A percentile compares a stretch with the other conserved stretches of the same genome.
phyloP scores from a whole-genome alignment of 2,888 invertebrate genomes.

The Xanthorhoe spadicearia region DNA sequence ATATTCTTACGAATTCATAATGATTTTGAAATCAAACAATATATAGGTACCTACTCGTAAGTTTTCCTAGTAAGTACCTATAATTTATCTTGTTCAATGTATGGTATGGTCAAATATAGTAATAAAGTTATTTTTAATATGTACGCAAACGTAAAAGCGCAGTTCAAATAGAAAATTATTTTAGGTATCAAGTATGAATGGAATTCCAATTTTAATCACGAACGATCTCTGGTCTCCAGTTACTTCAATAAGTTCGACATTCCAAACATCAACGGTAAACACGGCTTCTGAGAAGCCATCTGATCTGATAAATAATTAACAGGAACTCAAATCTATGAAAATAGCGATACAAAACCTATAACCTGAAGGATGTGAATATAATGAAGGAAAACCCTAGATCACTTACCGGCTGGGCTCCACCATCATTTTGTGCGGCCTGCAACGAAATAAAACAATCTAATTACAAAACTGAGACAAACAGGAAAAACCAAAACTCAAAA shows the following conservation, averaged over 20 bases:
- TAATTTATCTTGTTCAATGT: too few species aligned
- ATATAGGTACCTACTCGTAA: too few species aligned
- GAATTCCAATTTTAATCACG: background rate
- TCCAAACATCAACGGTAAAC: background rate
- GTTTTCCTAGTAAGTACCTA: too few species aligned
- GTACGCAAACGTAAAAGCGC: background rate
- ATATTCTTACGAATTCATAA: too few species aligned
- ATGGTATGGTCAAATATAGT: too few species aligned
- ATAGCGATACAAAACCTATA: background rate
- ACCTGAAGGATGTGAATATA: background rate
- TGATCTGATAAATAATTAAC: background rate
- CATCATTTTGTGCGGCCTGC: conserved; percentile 83
- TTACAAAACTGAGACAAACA: conserved; percentile 6
- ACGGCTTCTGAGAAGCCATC: background rate
- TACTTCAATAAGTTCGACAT: background rate
- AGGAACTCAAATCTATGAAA: background rate
- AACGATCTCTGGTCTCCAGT: background rate
- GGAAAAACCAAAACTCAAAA: background rate
- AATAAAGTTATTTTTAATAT: background rate
- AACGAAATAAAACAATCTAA: conserved; percentile 55
- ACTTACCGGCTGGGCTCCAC: conserved; percentile 80
- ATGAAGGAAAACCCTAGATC: conserved; percentile 5
- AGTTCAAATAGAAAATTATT: background rate
- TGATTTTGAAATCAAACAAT: too few species aligned
- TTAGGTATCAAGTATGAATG: background rate